Conservation (phyloP, 1,140 invertebrate species). For the Coenobita brevimanus region DNA sequence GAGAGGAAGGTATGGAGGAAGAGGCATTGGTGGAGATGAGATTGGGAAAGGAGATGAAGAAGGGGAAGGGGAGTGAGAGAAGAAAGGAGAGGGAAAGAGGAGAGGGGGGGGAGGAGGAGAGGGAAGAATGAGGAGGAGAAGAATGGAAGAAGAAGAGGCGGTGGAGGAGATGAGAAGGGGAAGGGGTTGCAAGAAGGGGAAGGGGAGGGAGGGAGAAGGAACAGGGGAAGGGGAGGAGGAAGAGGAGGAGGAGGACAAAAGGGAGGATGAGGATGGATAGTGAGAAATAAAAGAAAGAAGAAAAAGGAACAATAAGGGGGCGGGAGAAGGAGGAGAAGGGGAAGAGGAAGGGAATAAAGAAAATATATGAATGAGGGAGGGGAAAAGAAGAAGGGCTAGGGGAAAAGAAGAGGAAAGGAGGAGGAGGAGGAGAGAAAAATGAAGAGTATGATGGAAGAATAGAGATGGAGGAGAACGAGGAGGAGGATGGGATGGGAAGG, state of each 20-base stretch:
- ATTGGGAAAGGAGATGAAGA: not conserved
- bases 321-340: no score
- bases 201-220: not conserved
- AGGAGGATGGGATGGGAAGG: conserved; percentile 10
- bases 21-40: no score
- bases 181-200: not conserved
- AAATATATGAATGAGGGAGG: no score
- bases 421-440: not conserved
- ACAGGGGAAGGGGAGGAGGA: no score
- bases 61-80: not conserved
- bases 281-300: no score
- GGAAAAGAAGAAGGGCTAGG: not conserved
- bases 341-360: conserved; percentile 8
- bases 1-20: no score
- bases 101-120: not conserved
- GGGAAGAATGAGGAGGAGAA: no score
- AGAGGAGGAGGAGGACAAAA: not conserved
- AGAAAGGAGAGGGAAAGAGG: not conserved
- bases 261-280: no score
- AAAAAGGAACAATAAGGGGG: not conserved
- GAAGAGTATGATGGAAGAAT: not conserved
- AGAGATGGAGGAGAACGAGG: not conserved
- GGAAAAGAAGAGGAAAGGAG: conserved; percentile 12
- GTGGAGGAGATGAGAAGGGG: no score
- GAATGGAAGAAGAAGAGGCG: no score